Evolutionary conservation across 2,113 vertebrate species (phyloP).

Genomic region (Mormoops blainvillei): DNA sequence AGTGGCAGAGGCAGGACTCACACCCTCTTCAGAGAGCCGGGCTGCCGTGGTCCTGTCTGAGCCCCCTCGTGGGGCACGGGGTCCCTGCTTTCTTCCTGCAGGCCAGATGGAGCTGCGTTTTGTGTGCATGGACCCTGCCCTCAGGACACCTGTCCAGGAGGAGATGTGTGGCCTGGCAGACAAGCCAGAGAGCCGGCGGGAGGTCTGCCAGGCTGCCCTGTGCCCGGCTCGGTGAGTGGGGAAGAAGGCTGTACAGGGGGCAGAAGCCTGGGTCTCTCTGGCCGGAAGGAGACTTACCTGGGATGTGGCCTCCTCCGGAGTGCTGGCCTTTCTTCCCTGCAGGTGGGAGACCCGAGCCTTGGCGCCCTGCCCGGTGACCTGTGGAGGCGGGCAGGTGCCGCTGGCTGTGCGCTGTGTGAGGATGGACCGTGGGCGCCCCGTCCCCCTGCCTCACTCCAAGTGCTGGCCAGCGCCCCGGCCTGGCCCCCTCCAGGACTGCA

Average conservation of each 20-base stretch:
- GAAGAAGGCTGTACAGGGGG: rapidly evolving
- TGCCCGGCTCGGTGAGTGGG: slow-evolving; percentile 85
- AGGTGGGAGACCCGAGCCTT: slow-evolving; percentile 82
- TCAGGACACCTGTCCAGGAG: slow-evolving; percentile 79
- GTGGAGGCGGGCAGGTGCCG: slow-evolving; percentile 78
- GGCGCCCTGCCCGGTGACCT: slow-evolving; percentile 81
- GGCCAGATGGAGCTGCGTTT: slow-evolving; percentile 78
- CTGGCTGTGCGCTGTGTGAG: slow-evolving; percentile 81
- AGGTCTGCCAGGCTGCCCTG: slow-evolving; percentile 80
- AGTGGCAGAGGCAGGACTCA: neutral
- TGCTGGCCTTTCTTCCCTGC: neutral
- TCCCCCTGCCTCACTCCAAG: slow-evolving; percentile 73
- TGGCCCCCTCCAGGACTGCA: slow-evolving; percentile 72
- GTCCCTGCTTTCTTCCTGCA: slow-evolving; percentile 11
- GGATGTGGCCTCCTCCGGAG: rapidly evolving
- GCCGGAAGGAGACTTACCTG: neutral
- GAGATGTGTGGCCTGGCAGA: slow-evolving; percentile 82
- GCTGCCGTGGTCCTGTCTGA: neutral
- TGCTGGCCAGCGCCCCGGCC: slow-evolving; percentile 73
- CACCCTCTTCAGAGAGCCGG: rapidly evolving
- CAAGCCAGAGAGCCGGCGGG: slow-evolving; percentile 81
- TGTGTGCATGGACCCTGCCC: slow-evolving; percentile 86
- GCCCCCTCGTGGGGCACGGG: neutral
- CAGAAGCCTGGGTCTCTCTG: neutral
- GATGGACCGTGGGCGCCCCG: slow-evolving; percentile 28